Base-by-base conservation (phyloP, 2,113 vertebrate species). In the Anas platyrhynchos region DNA sequence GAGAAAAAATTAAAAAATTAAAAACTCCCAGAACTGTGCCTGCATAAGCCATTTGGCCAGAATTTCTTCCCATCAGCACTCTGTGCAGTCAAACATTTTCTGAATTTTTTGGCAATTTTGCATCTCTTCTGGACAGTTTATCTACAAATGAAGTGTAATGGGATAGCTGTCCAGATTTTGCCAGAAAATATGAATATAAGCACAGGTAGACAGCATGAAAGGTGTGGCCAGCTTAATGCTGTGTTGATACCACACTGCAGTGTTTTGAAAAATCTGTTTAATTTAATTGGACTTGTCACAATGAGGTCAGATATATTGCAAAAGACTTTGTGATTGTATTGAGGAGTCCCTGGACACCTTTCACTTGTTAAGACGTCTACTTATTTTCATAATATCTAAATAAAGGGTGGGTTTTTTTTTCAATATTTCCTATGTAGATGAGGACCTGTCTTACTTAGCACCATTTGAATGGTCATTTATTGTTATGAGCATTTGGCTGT, bases 1-100 rank as follows among this genome's bases (percentile, higher is more conserved):
- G 65, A 83, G 79, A 14, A 81, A 83, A 94, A 96, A 27, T 8
- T 9, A 55, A 26, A 36, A 7, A 38, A 26, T 25, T 26, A 54
- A 62, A 62, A 83, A 81, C 63, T 88, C 88, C 73, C 93, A 81
- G 61, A 78, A 83, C 65, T 56, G 55, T 91, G 85, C 76, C 79
- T 86, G 38, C 61, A 86, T 81, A 86, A 91, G 43, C 88, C 95
- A 81, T 96, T 96, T 95, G 89, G 83, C 83, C 44, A 61, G 48
- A 74, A 65, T 83, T 95, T 63, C 59, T 90, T 94, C 62, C 88
- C 80, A 82, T 95, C 86, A 94, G 43, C 76, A 71, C 46, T 88
- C 72, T 58, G 83, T 86, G 48, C 73, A 90, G 46, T 90, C 75
- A 86, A 77, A 94, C 23, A 75, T 83, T 90, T 78, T 91, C 76